Evolutionary conservation across 2,888 invertebrate genomes (phyloP).

Genomic region (Escarpia spicata): DNA sequence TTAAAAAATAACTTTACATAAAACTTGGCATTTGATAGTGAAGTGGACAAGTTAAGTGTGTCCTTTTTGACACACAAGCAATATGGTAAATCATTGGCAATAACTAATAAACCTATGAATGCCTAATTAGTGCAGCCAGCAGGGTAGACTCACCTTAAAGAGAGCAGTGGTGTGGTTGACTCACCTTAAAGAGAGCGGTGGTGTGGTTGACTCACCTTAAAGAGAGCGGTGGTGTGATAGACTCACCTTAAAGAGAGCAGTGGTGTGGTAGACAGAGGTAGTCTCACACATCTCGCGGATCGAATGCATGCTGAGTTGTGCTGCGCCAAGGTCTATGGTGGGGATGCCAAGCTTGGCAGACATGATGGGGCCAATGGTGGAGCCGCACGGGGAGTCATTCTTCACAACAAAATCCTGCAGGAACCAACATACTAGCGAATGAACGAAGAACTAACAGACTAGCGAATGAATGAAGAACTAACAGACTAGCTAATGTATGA

Average conservation of each 20-base stretch:
- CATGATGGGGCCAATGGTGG: constrained; percentile 70
- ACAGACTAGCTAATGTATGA: too few relatives aligned
- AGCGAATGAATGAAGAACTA: too few relatives aligned
- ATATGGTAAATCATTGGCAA: too few relatives aligned
- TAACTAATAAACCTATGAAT: too few relatives aligned
- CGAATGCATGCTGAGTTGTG: constrained; percentile 69
- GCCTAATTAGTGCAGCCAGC: too few relatives aligned
- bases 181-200: constrained; percentile 64
- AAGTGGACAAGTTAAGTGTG: too few relatives aligned
- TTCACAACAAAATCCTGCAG: constrained; percentile 67
- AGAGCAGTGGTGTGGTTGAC: constrained; percentile 60
- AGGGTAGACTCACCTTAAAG: constrained; percentile 58
- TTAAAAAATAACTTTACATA: too few relatives aligned
- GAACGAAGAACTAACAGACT: too few relatives aligned
- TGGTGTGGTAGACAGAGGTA: constrained; percentile 64
- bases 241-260: constrained; percentile 63
- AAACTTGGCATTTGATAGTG: too few relatives aligned
- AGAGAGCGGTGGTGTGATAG: constrained; percentile 63
- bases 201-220: constrained; percentile 63
- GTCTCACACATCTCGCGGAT: constrained; percentile 68
- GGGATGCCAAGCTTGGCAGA: constrained; percentile 67
- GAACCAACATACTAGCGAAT: too few relatives aligned
- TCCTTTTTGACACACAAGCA: too few relatives aligned
- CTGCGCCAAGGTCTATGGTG: constrained; percentile 68
- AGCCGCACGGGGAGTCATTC: constrained; percentile 68